A percentile compares a stretch with the other conserved stretches of the same genome.
phyloP scores from a whole-genome alignment of 2,888 invertebrate genomes.

The Cerastis leucographa region DNA sequence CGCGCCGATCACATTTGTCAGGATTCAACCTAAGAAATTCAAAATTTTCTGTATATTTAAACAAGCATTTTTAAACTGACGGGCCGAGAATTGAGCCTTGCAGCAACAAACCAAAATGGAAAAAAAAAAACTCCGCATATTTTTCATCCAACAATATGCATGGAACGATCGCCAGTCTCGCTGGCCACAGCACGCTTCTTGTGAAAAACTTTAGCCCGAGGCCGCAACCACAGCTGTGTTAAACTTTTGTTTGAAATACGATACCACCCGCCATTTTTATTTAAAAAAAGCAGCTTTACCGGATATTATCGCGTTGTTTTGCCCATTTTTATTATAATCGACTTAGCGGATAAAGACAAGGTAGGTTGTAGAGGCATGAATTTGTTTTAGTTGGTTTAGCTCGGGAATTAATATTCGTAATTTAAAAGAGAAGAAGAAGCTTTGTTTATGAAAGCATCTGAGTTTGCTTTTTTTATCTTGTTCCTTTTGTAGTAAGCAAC shows the following conservation, averaged over 20 bases:
- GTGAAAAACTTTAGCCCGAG: constrained; percentile 57
- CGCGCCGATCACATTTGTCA: not conserved
- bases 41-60: not conserved
- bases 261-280: constrained; percentile 55
- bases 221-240: constrained; percentile 55
- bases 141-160: constrained; percentile 40
- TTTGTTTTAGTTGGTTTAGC: not conserved
- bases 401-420: not conserved
- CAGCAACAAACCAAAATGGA: constrained; percentile 19
- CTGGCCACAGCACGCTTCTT: constrained; percentile 48
- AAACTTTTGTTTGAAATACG: constrained; percentile 63
- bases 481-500: too few species aligned
- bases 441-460: not conserved
- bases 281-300: constrained; percentile 33
- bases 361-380: not conserved
- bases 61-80: not conserved
- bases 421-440: not conserved
- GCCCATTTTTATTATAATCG: constrained; percentile 28
- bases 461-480: not conserved
- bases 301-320: constrained; percentile 37
- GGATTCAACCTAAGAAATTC: not conserved
- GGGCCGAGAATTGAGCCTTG: constrained; percentile 21
- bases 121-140: constrained; percentile 1
- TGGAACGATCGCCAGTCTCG: constrained; percentile 33
- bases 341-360: constrained; percentile 28